These are phyloP conservation scores for Oreohelix idahoensis DNA, from an alignment of 1,140 invertebrate species.

Conservation along the genomic window DNA sequence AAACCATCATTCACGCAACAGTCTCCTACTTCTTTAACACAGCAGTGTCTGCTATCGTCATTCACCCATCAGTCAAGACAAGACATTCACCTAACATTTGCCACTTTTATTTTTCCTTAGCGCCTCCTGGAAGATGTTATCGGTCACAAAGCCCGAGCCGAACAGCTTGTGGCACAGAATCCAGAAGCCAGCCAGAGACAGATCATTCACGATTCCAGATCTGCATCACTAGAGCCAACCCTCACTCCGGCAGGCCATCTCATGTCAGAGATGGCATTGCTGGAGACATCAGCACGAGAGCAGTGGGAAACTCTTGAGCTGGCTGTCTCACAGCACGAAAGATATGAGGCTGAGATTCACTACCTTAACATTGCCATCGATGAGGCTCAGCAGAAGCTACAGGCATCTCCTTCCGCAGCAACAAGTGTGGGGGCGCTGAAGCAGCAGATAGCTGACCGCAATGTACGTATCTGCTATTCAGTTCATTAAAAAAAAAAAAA, in stretches of 20 bases:
- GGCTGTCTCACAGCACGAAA: slow-evolving; percentile 83
- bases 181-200: background rate
- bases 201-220: slow-evolving; percentile 45
- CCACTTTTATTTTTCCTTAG: slow-evolving; percentile 42
- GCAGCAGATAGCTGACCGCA: slow-evolving; percentile 87
- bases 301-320: slow-evolving; percentile 75
- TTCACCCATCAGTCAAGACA: too few species aligned
- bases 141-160: slow-evolving; percentile 56
- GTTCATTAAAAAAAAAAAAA: too few species aligned
- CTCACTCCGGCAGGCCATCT: slow-evolving; percentile 49
- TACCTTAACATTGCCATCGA: slow-evolving; percentile 80
- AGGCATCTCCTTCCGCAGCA: slow-evolving; percentile 83
- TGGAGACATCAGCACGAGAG: slow-evolving; percentile 58
- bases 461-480: slow-evolving; percentile 87
- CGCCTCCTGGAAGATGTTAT: slow-evolving; percentile 64
- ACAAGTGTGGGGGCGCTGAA: slow-evolving; percentile 87
- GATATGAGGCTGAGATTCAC: slow-evolving; percentile 62
- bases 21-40: too few species aligned
- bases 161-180: slow-evolving; percentile 55
- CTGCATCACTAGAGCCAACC: slow-evolving; percentile 44
- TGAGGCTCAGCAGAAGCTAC: slow-evolving; percentile 91
- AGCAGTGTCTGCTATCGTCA: too few species aligned
- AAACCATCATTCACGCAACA: too few species aligned
- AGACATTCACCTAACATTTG: too few species aligned
- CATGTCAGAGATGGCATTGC: slow-evolving; percentile 54